Evolutionary conservation across 2,888 invertebrate genomes (phyloP), one percentile per base, ranked within the genome.

Genomic region (Thymelicus sylvestris): DNA sequence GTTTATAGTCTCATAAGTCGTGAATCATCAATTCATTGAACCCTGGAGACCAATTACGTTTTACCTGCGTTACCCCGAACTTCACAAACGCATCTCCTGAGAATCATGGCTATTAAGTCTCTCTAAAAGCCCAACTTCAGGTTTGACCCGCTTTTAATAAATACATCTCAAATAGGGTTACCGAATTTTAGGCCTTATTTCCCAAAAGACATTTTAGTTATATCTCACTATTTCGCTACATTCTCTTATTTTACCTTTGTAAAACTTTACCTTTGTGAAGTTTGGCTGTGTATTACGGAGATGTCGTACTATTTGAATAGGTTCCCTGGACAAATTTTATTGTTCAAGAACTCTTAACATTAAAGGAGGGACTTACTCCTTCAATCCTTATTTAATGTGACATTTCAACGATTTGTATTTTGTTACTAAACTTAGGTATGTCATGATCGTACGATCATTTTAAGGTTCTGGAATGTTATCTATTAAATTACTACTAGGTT

Each of bases 1-100:
- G 24, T 65, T 65, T 57, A 50, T 41, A 59, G 50, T 41, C 60
- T 47, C 47, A 39, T 70, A 70, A 60, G 64, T 70, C 65, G 60
- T 70, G 70, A 70, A 70, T 70, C 70, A 70, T 70, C 70, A 70
- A 61, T 70, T 70, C 70, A 70, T 70, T 52, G 72, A 67, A 41
- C 74, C 66, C 68, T 24, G 12, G 72, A 74, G 74, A 71, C 65
- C 70, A 72, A 74, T 74, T 74, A 74, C 65, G 65, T 64, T 65
- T 70, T 70, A 66, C 70, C 74, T 72, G 50, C 62, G 66, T 72
- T 67, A 72, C 65, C 55, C 66, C 72, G 47, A 74, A 71, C 67
- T 72, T 74, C 65, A 66, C 61, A 67, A 52, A 70, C 65, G 70
- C 67, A 70, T 66, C 72, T 72, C 74, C 59, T 39, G 72, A 72